phyloP scores from a whole-genome alignment of 2,113 vertebrate species.

The Amblyornis subalaris region DNA sequence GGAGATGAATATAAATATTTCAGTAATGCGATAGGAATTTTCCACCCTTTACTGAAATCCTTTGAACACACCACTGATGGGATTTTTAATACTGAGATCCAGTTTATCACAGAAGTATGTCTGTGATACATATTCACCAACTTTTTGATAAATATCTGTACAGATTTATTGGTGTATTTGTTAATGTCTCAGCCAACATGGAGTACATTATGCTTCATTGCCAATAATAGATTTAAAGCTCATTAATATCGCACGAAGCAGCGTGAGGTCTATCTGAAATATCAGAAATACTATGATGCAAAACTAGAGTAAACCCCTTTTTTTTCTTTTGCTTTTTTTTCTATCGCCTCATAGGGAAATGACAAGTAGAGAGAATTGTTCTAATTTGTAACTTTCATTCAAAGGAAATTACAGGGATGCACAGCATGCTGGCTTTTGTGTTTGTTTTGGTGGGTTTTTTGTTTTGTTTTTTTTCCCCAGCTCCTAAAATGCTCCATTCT shows the following conservation, averaged over 20 bases:
- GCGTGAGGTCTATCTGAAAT: not conserved
- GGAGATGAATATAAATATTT: not conserved
- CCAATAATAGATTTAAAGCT: not conserved
- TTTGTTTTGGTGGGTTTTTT: not conserved
- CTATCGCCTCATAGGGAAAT: not conserved
- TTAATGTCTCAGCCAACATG: not conserved
- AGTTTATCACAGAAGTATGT: not conserved
- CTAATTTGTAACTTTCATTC: not conserved
- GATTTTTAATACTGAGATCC: not conserved
- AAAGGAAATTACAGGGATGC: not conserved
- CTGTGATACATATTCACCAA: not conserved
- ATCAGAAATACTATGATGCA: not conserved
- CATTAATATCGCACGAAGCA: not conserved
- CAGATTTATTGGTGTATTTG: not conserved
- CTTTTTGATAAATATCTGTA: not conserved
- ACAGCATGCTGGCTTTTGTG: not conserved
- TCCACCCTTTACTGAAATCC: not conserved
- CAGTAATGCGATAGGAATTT: not conserved
- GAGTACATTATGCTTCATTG: not conserved
- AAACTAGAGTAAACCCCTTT: not conserved
- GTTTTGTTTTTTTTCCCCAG: not conserved
- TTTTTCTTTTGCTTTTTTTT: not conserved
- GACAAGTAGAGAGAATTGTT: not conserved
- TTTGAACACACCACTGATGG: not conserved
- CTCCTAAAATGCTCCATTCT: not conserved